Evolutionary conservation across 2,113 vertebrate species (phyloP), one percentile per base, ranked within the genome.

Genomic region (Scophthalmus maximus): DNA sequence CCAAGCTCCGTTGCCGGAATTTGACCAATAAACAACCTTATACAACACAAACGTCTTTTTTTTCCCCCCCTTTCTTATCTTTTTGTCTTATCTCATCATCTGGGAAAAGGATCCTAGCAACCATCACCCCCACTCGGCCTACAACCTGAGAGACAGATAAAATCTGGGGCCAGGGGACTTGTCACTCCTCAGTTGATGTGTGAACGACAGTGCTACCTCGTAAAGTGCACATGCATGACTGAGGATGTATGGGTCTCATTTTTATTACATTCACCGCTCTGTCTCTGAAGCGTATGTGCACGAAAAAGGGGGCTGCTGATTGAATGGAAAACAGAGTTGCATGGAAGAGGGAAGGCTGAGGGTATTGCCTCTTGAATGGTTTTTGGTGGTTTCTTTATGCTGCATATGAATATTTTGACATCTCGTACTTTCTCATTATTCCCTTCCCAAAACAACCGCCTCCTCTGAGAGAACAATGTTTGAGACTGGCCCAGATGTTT

Each of bases 201-300:
- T 83, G 84, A 91, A 86, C 32, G 58, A 83, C 69, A 30, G 70
- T 25, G 63, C 56, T 62, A 44, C 82, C 87, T 79, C 51, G 64
- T 91, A 82, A 88, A 92, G 84, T 64, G 78, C 72, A 60, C 82
- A 90, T 20, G 91, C 89, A 84, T 85, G 88, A 80, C 66, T 86
- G 84, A 73, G 78, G 79, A 46, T 92, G 84, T 89, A 92, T 90
- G 70, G 84, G 30, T 76, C 87, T 88, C 72, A 81, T 88, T 91
- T 62, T 90, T 82, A 86, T 87, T 82, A 78, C 83, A 82, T 88
- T 90, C 87, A 83, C 84, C 64, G n/a, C 75, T 63, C 68, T 58
- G 84, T 44, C 66, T 87, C 56, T 76, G 50, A 67, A 74, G 83
- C 17, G 8, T 74, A 74, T 70, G 67, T 64, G 32, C 4, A 23